Evolutionary conservation across 1,140 invertebrate species (phyloP), one percentile per base, ranked within the genome.

Genomic region (Samia ricini): DNA sequence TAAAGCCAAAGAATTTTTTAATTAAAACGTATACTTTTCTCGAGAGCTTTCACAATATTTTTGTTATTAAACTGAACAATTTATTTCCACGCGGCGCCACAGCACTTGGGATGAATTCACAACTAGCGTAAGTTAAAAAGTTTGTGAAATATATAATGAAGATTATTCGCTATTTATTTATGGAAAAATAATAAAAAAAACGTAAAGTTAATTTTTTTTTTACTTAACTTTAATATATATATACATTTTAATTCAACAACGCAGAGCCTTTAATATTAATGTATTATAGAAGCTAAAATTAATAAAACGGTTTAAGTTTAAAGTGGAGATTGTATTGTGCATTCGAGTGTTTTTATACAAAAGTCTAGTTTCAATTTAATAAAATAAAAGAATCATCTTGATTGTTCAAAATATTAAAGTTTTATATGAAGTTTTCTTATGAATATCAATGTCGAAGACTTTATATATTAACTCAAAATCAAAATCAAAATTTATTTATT

Each of bases 91-190:
- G 85, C 84, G 66, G 61, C 70, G 19, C 12, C 19, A 29, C 68
- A 88, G 87, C 67, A 89, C 86, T 74, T 89, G 87, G 87, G 87
- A 89, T 71, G 87, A 89, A 64, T 87, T 88, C 68, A 78, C 85
- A 23, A 85, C 80, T 58, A 89, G 79, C 73, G 87, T 89, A 88
- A 89, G 87, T 89, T 70, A 26, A 42, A 42, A 19, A 33, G 19
- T 56, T 56, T 33, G 21, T 42, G 33, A 42, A 42, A 42, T 15
- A 42, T 42, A 42, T 42, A 15, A 42, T 15, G 33, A 42, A 42
- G n/a, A 42, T 15, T 42, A 15, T 42, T 42, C 33, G 7, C 33
- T 42, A 29, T 42, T 42, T 2, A 42, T 15, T 42, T 2, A 42
- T 15, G 33, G 33, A 10, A 42, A 15, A 42, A 42, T 42, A 42